These are phyloP conservation scores for Drosophila bocki DNA, from an alignment of 1,140 invertebrate species.

Conservation along the genomic window DNA sequence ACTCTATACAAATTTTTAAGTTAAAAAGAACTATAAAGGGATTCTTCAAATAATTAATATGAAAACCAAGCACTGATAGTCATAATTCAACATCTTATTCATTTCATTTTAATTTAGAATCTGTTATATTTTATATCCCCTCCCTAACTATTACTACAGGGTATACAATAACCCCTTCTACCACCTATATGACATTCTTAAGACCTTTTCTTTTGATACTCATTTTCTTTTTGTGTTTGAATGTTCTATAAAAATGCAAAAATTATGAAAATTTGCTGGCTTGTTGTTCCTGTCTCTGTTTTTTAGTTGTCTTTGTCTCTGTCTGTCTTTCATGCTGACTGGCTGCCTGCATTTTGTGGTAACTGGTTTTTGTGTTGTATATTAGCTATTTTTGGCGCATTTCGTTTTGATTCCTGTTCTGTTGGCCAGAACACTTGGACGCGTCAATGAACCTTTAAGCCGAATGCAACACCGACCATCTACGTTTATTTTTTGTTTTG, in stretches of 20 bases:
- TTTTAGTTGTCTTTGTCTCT: conserved; percentile 16
- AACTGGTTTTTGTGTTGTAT: conserved; percentile 71
- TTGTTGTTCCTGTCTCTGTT: conserved; percentile 17
- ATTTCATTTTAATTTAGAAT: too few species aligned
- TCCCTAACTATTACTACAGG: neutral
- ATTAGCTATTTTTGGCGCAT: conserved; percentile 81
- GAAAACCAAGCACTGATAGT: too few species aligned
- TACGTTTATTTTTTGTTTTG: neutral
- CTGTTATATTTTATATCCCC: too few species aligned
- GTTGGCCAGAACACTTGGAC: conserved; percentile 23
- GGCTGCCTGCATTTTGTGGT: conserved; percentile 41
- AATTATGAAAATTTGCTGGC: conserved; percentile 74
- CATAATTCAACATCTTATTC: too few species aligned
- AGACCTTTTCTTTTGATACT: neutral
- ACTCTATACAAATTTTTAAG: too few species aligned
- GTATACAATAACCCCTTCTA: conserved; percentile 3
- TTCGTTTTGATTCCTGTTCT: conserved; percentile 82
- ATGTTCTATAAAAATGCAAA: conserved; percentile 76
- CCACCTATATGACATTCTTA: neutral
- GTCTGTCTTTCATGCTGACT: conserved; percentile 25
- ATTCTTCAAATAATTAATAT: neutral
- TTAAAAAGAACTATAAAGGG: neutral
- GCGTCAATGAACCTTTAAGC: conserved; percentile 72
- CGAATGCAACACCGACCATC: conserved; percentile 21
- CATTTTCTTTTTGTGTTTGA: conserved; percentile 28